Evolutionary conservation across 2,797 vertebrate species (phyloP), one percentile per base, ranked within the genome.

Genomic region (Sebastes nivosus): DNA sequence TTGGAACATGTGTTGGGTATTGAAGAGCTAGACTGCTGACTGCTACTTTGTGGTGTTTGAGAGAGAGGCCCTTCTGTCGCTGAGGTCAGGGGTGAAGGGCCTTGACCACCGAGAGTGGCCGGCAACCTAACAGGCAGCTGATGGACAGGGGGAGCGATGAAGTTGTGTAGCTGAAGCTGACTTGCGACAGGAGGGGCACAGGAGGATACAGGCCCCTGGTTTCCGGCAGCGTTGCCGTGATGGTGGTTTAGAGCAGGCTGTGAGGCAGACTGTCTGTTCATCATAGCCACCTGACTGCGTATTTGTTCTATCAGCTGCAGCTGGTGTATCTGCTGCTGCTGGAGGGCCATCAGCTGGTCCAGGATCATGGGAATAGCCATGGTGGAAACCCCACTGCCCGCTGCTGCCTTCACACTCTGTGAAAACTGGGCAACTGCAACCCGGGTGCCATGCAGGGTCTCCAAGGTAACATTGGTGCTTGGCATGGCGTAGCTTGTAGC

Each of bases 281-380:
- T 99, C 92, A 98, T 94, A 3, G 98, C 97, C 90, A 99, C 98
- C 87, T 99, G 99, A 89, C 97, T 99, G 72, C 97, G 97, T 86
- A 99, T 99, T 94, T 99, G 98, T 93, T 99, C 99, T 2, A 99
- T 99, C 61, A 99, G 95, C 95, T 99, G 98, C 81, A 99, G 96
- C 95, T 99, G 99, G 91, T 98, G 98, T 64, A 99, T 97, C 92
- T 99, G 99, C 91, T 99, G 99, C 93, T 99, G 99, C 92, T 99
- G 98, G 67, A 99, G 93, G n/a, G 98, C 98, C 97, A 99, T 96
- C 72, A 99, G 95, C 94, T 99, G 98, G 91, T 99, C 99, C 86
- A 99, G 94, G 86, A 99, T 99, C 97, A 99, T 96, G 71, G 98
- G 98, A 82, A 99, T 97, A 74, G 98, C 98, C 95, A 97, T 96